A percentile compares a stretch with the other conserved stretches of the same genome.
phyloP scores from a whole-genome alignment of 2,113 vertebrate species.

The Zosterops japonicus region DNA sequence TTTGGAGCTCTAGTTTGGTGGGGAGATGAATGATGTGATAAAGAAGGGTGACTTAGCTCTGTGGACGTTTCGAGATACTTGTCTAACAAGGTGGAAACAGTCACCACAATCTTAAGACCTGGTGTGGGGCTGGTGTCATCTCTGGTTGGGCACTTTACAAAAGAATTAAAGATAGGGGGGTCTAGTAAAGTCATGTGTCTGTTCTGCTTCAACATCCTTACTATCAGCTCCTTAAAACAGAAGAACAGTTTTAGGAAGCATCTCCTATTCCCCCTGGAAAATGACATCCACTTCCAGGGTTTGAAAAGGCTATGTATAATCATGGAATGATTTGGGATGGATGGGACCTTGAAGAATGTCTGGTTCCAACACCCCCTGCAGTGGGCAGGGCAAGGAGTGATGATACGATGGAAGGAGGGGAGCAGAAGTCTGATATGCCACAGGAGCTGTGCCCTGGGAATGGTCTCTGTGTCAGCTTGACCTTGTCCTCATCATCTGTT shows the following conservation, averaged over 20 bases:
- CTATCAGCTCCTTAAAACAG: not conserved
- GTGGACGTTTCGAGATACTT: not conserved
- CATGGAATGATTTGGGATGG: not conserved
- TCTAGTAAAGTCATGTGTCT: not conserved
- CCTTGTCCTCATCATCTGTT: not conserved
- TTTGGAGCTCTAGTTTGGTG: not conserved
- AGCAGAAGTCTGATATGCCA: not conserved
- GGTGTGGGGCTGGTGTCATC: not conserved
- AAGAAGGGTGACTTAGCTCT: not conserved
- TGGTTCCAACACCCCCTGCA: not conserved
- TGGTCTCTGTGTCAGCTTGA: not conserved
- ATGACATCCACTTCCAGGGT: not conserved
- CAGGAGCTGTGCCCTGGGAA: not conserved
- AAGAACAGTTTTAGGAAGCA: not conserved
- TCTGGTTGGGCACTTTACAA: not conserved
- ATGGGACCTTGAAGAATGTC: not conserved
- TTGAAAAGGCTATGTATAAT: not conserved
- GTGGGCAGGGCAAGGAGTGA: not conserved
- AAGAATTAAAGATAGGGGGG: not conserved
- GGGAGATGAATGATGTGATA: not conserved
- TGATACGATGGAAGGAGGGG: not conserved
- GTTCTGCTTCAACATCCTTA: not conserved
- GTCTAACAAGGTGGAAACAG: not conserved
- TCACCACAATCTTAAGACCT: not conserved
- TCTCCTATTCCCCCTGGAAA: not conserved